Percentiles rank a stretch among this genome's conserved stretches.
These are phyloP conservation scores for Neocrepidodera transversa DNA, from an alignment of 2,888 invertebrate genomes.

Conservation along the genomic window DNA sequence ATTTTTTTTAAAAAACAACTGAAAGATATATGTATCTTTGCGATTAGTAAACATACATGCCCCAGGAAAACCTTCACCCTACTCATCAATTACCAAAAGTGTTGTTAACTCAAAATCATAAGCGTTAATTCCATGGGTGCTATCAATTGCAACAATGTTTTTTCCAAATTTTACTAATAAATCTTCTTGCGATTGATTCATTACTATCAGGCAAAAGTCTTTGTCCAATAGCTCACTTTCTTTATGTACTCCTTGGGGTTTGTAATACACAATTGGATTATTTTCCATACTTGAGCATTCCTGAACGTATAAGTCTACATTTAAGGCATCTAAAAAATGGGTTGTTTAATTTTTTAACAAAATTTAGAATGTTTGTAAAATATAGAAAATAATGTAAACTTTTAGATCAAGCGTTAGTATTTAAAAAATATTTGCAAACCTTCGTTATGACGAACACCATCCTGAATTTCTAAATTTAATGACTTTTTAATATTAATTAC, in stretches of 20 bases:
- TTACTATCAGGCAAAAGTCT: slow-evolving; percentile 30
- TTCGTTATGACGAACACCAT: not conserved
- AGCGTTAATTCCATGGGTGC: slow-evolving; percentile 26
- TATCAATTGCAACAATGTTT: slow-evolving; percentile 31
- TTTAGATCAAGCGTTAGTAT: not conserved
- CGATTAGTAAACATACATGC: slow-evolving; percentile 32
- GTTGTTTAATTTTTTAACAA: too few species aligned
- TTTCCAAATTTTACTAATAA: slow-evolving; percentile 28
- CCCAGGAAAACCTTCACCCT: slow-evolving; percentile 32
- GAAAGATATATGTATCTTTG: slow-evolving; percentile 29
- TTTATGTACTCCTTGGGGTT: not conserved
- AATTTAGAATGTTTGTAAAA: too few species aligned
- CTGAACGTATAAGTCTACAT: not conserved
- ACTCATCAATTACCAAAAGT: slow-evolving; percentile 32
- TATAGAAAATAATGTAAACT: too few species aligned
- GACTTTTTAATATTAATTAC: not conserved
- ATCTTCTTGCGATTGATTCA: slow-evolving; percentile 22
- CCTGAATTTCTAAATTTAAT: not conserved
- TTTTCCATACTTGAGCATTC: not conserved
- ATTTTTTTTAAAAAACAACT: slow-evolving; percentile 20
- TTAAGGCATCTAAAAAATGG: not conserved
- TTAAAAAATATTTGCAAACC: not conserved
- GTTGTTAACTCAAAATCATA: slow-evolving; percentile 34
- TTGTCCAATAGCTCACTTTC: not conserved
- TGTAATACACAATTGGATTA: slow-evolving; percentile 1